Evolutionary conservation across 2,113 vertebrate species (phyloP).

Genomic region (Raja brachyura): DNA sequence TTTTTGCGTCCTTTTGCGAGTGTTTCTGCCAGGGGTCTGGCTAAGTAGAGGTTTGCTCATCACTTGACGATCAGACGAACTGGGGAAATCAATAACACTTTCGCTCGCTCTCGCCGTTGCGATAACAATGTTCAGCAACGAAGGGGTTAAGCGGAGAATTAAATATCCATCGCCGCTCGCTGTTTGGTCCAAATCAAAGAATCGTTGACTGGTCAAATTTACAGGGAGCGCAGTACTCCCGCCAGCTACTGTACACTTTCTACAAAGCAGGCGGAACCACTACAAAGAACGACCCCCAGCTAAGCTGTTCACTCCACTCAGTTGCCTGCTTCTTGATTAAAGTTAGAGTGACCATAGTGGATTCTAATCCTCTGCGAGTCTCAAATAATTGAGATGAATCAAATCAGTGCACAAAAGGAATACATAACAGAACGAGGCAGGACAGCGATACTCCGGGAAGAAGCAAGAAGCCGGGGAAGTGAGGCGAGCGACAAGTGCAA

Average conservation of each 20-base stretch:
- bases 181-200: constrained; percentile 12
- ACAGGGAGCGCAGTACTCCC: neutral
- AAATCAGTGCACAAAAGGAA: neutral
- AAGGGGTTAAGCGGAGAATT: constrained; percentile 29
- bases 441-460: neutral
- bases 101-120: neutral
- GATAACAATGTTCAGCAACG: neutral
- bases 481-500: neutral
- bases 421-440: constrained; percentile 15
- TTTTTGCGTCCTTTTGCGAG: neutral
- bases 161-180: neutral
- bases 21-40: neutral
- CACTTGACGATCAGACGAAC: neutral
- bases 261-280: neutral
- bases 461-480: neutral
- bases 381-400: constrained; percentile 27
- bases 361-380: neutral
- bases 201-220: neutral
- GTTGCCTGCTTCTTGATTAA: neutral
- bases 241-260: neutral
- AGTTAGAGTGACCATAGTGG: neutral
- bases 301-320: neutral
- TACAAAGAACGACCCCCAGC: neutral
- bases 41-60: neutral
- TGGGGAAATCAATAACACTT: neutral